Base-by-base conservation (phyloP, 2,888 invertebrate genomes). In the Leptothorax acervorum region DNA sequence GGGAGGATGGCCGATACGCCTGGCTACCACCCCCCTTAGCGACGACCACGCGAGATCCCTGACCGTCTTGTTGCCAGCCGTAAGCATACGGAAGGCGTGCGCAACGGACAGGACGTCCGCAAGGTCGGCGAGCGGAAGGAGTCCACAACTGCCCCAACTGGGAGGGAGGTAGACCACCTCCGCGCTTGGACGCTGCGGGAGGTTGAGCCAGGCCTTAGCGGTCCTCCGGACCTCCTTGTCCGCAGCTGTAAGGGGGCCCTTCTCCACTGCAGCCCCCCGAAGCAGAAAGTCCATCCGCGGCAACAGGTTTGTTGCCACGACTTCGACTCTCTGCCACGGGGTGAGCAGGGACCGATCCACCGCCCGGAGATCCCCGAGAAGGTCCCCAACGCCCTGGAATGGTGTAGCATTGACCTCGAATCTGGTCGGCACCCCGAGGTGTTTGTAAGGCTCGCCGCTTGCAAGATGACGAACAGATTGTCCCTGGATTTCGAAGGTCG, bases 71-170 rank as follows among this genome's bases (percentile, higher is more conserved):
- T 23, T 5, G 8, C 65, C 2, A 4, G 8, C 66, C 45, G 23
- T 66, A 15, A 66, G 66, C 42, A 66, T 23, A 66, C 66, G 45
- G 28, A 2, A 39, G 6, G 23, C 23, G 9, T 42, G 65, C n/a
- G 65, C 42, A 23, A 45, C 42, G 65, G 42, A 23, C 31, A 86
- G 71, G 6, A 90, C 83, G 28, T 94, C 93, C 0, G 86, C 88
- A 39, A 91, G 82, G 82, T 93, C 92, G 0, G 89, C 90, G 3
- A 93, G 88, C 18, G 93, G 93, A 1, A 92, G 84, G 0, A 48
- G 48, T 53, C 53, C 53, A 35, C 2, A 11, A 0, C 48, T 18
- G 6, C 51, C 51, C 51, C n/a, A 5, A 0, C 6, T 51, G 51
- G 18, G 18, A 0, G 48, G 48, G 15, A 51, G 18, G 51, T 51